Evolutionary conservation across 2,888 invertebrate species (phyloP).

Genomic region (Dicycla oo): DNA sequence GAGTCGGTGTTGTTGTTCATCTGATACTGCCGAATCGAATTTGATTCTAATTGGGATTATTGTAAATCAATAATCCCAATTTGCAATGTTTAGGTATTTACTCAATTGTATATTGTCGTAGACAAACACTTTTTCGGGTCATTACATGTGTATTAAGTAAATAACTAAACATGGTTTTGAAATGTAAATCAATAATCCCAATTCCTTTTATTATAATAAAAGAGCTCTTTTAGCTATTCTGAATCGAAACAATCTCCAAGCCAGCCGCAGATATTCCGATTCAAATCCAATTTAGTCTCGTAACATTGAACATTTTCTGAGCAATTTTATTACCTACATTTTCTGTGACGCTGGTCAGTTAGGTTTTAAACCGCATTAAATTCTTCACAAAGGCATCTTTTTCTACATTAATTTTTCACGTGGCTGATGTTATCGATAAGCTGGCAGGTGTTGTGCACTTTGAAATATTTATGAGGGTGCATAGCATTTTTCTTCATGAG

Average conservation of each 20-base stretch:
- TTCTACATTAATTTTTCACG: neutral
- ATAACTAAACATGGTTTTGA: neutral
- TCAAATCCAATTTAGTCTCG: conserved; percentile 29
- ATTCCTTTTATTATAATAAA: neutral
- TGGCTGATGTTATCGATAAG: neutral
- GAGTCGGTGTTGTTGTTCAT: neutral
- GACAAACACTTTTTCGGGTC: too few relatives aligned
- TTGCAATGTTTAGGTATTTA: too few relatives aligned
- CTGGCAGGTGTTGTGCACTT: neutral
- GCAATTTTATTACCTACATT: conserved; percentile 14
- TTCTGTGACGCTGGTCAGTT: conserved; percentile 1
- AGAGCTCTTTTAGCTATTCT: neutral
- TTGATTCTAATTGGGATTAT: too few relatives aligned
- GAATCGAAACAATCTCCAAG: conserved; percentile 6
- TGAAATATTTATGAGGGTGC: neutral
- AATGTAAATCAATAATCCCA: neutral
- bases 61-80: too few relatives aligned
- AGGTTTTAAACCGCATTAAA: neutral
- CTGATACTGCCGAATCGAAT: neutral
- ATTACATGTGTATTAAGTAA: neutral
- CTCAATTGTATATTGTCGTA: too few relatives aligned
- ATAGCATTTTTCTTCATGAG: neutral
- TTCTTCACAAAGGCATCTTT: too few relatives aligned
- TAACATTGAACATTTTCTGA: conserved; percentile 9
- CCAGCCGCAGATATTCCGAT: conserved; percentile 21